These are phyloP conservation scores for Scaptomyza cyrtandrae DNA, from an alignment of 2,888 invertebrate genomes.

Conservation along the genomic window DNA sequence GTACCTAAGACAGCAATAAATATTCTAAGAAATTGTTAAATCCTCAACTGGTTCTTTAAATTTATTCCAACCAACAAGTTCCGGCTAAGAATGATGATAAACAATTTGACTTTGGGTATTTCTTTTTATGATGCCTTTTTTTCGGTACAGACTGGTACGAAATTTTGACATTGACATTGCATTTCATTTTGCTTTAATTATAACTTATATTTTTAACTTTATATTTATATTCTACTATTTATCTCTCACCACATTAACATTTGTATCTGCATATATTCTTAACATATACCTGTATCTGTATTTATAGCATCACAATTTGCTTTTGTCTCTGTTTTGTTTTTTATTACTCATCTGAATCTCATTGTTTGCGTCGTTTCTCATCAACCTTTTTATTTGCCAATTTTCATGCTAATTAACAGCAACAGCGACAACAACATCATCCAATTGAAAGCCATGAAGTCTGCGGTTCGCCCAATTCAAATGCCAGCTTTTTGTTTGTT, in stretches of 20 bases:
- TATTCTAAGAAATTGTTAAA: constrained; percentile 40
- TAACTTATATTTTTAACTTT: constrained; percentile 4
- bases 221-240: neutral
- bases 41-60: neutral
- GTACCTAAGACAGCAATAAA: constrained; percentile 47
- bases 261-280: neutral
- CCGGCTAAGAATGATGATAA: neutral
- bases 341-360: constrained; percentile 18
- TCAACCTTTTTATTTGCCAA: constrained; percentile 30
- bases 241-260: neutral
- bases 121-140: neutral
- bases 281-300: constrained; percentile 2
- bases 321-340: neutral
- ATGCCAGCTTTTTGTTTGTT: constrained; percentile 22
- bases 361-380: constrained; percentile 31
- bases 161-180: constrained; percentile 52
- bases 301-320: neutral
- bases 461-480: constrained; percentile 33
- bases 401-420: constrained; percentile 61
- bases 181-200: constrained; percentile 20
- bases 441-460: constrained; percentile 62
- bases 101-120: neutral
- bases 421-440: constrained; percentile 23
- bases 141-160: constrained; percentile 4
- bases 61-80: neutral